Evolutionary conservation across 2,797 vertebrate species (phyloP), one percentile per base, ranked within the genome.

Genomic region (Eupleurogrammus muticus): DNA sequence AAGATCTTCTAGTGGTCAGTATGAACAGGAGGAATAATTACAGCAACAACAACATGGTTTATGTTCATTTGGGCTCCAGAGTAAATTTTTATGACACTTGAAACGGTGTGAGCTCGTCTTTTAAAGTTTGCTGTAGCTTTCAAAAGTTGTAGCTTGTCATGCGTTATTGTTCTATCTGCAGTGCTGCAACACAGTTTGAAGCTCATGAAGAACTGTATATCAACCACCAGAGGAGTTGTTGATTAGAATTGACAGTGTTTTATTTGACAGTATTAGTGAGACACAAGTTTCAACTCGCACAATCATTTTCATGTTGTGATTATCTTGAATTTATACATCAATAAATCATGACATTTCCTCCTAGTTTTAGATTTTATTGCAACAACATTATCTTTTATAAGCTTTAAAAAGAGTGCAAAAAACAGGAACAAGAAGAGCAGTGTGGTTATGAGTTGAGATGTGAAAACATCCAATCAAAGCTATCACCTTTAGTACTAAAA

Each of bases 291-390:
- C 5, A 12, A 21, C 9, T 2, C 21, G n/a, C n/a, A 62, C 47
- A 36, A 28, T 36, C 52, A 47, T 17, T 50, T 44, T 34, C 64
- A 42, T 55, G 32, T 44, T 53, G 60, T 50, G 6, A n/a, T 61
- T 10, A 67, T 24, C 23, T 57, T 58, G 14, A 44, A 21, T 9
- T 42, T 58, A n/a, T n/a, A 28, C 21, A 44, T 44, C 36, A 57
- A 44, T 24, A 12, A 28, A 44, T 5, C 10, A 23, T 21, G 21
- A 16, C 19, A 40, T 38, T 40, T 1, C 38, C 10, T 1, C 13
- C 13, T 12, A 28, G 14, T 12, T n/a, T 57, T 23, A 17, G 16
- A 6, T 42, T 42, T 42, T 9, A 42, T 5, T 42, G 16, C 16
- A 6, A 8, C 14, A 42, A 42, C n/a, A 42, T 1, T 19, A 5